Evolutionary conservation across 2,113 vertebrate genomes (phyloP).

Genomic region (Tenebrosternarchus preto): DNA sequence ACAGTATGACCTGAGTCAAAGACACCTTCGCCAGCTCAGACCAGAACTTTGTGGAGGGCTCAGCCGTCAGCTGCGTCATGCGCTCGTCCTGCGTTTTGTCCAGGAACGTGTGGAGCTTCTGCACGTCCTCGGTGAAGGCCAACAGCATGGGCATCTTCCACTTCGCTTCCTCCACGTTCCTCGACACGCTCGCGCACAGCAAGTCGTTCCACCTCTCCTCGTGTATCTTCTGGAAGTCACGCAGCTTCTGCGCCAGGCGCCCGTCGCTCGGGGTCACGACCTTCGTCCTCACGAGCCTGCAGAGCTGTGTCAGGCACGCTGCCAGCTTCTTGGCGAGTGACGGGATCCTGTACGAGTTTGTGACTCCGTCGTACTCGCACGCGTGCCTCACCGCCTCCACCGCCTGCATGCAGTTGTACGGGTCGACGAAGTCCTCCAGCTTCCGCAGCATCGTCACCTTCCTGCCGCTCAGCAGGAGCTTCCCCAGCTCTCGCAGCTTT

Average conservation of each 20-base stretch:
- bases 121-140: constrained; percentile 39
- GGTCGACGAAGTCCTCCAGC: constrained; percentile 50
- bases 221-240: constrained; percentile 49
- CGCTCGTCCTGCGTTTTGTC: constrained; percentile 42
- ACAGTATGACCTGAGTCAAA: constrained; percentile 54
- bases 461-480: constrained; percentile 38
- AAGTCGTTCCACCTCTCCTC: constrained; percentile 50
- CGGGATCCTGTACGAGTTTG: constrained; percentile 41
- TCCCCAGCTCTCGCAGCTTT: constrained; percentile 47
- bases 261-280: constrained; percentile 34
- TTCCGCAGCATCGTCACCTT: constrained; percentile 27
- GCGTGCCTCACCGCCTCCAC: constrained; percentile 39
- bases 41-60: constrained; percentile 39
- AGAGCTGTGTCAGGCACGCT: constrained; percentile 36
- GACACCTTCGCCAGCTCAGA: constrained; percentile 50
- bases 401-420: constrained; percentile 43
- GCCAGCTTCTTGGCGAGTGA: constrained; percentile 47
- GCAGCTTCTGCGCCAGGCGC: constrained; percentile 31
- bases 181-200: constrained; percentile 32
- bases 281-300: constrained; percentile 37
- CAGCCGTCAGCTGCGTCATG: constrained; percentile 7
- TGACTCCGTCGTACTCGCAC: constrained; percentile 46
- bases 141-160: constrained; percentile 24
- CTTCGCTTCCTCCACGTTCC: constrained; percentile 21
- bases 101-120: constrained; percentile 41